Conservation (phyloP, 2,113 vertebrate genomes). For the Arenaria interpres region DNA sequence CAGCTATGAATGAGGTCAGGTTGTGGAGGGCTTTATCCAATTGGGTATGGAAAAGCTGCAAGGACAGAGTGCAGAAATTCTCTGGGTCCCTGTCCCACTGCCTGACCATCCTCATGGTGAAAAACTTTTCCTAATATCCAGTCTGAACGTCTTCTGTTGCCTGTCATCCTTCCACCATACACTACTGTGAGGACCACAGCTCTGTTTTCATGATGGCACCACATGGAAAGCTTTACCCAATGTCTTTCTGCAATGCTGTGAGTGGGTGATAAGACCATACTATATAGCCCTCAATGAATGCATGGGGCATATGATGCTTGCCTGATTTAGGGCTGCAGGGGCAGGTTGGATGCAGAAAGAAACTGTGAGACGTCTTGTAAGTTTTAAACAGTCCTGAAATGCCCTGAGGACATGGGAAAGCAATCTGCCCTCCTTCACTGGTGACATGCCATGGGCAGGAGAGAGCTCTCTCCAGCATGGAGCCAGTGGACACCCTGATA, state of each 20-base stretch:
- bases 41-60: not conserved
- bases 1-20: not conserved
- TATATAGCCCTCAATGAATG: rapidly evolving
- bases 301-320: not conserved
- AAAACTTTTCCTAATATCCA: not conserved
- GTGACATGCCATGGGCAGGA: not conserved
- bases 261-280: not conserved
- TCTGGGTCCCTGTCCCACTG: not conserved
- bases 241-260: not conserved
- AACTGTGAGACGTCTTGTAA: not conserved
- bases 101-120: not conserved
- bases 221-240: not conserved
- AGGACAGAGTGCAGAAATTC: not conserved
- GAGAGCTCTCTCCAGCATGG: not conserved
- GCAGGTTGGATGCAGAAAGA: not conserved
- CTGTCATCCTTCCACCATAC: not conserved
- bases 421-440: not conserved
- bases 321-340: not conserved
- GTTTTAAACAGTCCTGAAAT: not conserved
- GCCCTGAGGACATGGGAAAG: not conserved
- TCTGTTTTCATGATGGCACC: not conserved
- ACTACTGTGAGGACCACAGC: rapidly evolving
- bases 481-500: not conserved
- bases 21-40: not conserved
- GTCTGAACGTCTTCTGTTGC: not conserved